phyloP scores from a whole-genome alignment of 2,888 invertebrate species.

The Perizoma affinitatum region DNA sequence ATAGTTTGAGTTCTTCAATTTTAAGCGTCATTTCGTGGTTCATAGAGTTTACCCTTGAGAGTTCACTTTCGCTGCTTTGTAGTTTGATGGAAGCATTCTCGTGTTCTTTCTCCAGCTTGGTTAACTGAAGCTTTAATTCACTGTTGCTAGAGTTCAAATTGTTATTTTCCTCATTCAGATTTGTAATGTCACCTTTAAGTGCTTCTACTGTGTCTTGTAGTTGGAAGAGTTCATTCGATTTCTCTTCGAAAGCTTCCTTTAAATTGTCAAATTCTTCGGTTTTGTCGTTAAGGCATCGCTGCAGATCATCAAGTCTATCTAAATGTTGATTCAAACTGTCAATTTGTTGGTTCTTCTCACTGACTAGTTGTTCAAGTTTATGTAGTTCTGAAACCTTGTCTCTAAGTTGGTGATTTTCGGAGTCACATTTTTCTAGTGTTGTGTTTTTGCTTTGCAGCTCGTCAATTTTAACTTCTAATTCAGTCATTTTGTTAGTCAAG shows the following conservation, averaged over 20 bases:
- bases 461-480: constrained; percentile 78
- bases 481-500: constrained; percentile 73
- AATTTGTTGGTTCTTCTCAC: constrained; percentile 83
- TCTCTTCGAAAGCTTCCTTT: constrained; percentile 75
- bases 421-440: constrained; percentile 64
- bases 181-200: constrained; percentile 65
- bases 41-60: constrained; percentile 65
- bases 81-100: constrained; percentile 71
- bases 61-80: constrained; percentile 69
- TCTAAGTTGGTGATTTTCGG: constrained; percentile 74
- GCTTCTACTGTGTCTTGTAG: constrained; percentile 67
- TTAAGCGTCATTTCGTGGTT: constrained; percentile 70
- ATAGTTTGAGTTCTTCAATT: constrained; percentile 69
- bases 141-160: constrained; percentile 63
- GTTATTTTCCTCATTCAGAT: constrained; percentile 71
- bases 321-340: constrained; percentile 79
- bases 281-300: constrained; percentile 78
- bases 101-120: constrained; percentile 76
- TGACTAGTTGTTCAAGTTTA: constrained; percentile 79
- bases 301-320: constrained; percentile 76
- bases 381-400: constrained; percentile 77
- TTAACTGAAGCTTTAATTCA: constrained; percentile 67
- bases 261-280: constrained; percentile 75
- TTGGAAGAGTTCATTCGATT: constrained; percentile 71
- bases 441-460: constrained; percentile 75